phyloP scores from a whole-genome alignment of 2,797 vertebrate genomes.

The Tolypeutes matacus region DNA sequence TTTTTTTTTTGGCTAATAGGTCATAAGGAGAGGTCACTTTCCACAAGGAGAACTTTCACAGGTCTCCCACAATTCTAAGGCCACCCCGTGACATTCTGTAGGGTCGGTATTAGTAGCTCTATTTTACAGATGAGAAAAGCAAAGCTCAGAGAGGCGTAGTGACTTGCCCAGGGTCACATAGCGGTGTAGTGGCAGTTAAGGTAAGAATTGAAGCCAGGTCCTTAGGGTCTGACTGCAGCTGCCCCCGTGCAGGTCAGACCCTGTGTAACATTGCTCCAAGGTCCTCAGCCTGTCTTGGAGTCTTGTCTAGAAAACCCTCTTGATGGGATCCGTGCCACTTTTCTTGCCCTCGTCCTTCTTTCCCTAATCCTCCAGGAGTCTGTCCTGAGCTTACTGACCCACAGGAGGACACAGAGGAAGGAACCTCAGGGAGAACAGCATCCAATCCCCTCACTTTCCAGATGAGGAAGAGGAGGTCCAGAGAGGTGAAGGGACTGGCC shows the following conservation, averaged over 20 bases:
- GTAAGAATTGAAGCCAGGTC: background rate
- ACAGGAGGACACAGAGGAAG: accelerated
- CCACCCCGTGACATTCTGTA: background rate
- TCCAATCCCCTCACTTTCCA: background rate
- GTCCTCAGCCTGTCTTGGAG: background rate
- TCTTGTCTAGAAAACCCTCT: background rate
- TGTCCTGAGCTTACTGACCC: background rate
- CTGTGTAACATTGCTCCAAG: accelerated
- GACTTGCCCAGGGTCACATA: background rate
- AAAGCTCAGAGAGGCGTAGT: background rate
- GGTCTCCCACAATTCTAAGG: background rate
- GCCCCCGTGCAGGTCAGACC: background rate
- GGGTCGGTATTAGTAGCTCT: background rate
- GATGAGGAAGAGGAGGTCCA: background rate
- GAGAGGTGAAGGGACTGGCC: background rate
- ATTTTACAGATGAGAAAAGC: background rate
- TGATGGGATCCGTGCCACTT: background rate
- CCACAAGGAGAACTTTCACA: background rate
- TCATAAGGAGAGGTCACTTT: background rate
- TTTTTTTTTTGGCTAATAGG: too few relatives aligned
- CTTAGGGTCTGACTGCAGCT: background rate
- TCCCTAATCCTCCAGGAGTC: background rate
- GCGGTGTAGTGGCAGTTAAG: background rate
- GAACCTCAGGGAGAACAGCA: too few relatives aligned
- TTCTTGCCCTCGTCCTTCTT: background rate